Conservation (phyloP, 2,113 vertebrate species). For the Solea solea region DNA sequence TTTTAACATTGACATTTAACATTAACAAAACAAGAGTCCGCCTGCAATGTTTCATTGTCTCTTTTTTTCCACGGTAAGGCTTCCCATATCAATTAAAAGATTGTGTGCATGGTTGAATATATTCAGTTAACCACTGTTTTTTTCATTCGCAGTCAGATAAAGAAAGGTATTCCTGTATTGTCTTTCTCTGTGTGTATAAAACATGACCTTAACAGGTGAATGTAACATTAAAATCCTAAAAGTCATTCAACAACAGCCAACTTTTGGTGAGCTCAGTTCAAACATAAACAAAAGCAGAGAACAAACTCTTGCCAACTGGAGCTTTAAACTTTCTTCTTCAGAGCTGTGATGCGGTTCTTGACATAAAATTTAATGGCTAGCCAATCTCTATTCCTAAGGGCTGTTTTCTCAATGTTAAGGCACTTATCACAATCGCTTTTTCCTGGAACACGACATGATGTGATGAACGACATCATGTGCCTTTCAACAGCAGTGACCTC, state of each 20-base stretch:
- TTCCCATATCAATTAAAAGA: constrained; percentile 92
- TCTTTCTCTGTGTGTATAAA: constrained; percentile 28
- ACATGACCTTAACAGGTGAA: neutral
- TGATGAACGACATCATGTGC: constrained; percentile 44
- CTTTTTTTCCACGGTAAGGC: constrained; percentile 90
- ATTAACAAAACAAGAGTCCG: constrained; percentile 75
- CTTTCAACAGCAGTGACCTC: constrained; percentile 29
- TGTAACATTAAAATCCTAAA: neutral
- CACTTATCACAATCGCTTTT: constrained; percentile 47
- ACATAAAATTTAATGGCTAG: neutral
- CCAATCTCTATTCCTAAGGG: neutral
- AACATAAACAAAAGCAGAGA: neutral
- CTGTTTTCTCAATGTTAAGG: neutral
- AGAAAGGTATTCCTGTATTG: constrained; percentile 18
- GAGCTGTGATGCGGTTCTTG: neutral
- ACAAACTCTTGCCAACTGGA: neutral
- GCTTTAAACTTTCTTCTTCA: neutral
- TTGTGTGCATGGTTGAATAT: constrained; percentile 92
- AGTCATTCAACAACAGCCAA: neutral
- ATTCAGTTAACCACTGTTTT: constrained; percentile 34
- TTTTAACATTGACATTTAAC: constrained; percentile 55
- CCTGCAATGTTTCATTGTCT: constrained; percentile 80
- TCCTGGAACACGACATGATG: constrained; percentile 24
- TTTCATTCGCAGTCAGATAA: constrained; percentile 69
- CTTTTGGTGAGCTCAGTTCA: neutral